phyloP scores from a whole-genome alignment of 2,888 invertebrate genomes.

The Lysandra coridon region DNA sequence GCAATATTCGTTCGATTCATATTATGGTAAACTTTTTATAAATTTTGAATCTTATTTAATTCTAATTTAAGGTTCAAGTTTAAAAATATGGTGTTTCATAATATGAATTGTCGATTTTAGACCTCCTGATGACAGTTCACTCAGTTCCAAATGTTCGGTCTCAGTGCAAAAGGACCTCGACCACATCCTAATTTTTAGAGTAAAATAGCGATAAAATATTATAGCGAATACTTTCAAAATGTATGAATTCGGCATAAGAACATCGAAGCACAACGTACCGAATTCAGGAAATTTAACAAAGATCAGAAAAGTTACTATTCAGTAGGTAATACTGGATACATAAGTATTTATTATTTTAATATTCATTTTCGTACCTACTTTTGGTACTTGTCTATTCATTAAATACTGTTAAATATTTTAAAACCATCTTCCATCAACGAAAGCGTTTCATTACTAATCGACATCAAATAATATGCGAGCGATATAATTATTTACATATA shows the following conservation, averaged over 20 bases:
- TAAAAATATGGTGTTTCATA: not conserved
- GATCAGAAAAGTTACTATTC: not conserved
- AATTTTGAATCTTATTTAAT: not conserved
- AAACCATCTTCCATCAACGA: not conserved
- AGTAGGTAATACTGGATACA: not conserved
- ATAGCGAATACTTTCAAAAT: not conserved
- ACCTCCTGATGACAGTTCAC: not conserved
- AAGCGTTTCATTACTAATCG: not conserved
- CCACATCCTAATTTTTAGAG: not conserved
- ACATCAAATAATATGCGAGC: not conserved
- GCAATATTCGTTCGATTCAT: not conserved
- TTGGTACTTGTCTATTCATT: not conserved
- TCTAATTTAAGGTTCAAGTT: not conserved
- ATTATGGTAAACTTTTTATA: not conserved
- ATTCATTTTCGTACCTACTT: not conserved
- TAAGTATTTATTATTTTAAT: not conserved
- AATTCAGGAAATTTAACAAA: not conserved
- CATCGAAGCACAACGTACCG: not conserved
- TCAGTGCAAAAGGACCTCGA: not conserved
- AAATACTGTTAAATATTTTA: not conserved
- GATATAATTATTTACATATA: not conserved
- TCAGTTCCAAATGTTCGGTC: not conserved
- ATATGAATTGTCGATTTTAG: not conserved
- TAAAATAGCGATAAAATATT: not conserved
- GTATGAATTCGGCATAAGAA: not conserved